Evolutionary conservation across 2,888 invertebrate genomes (phyloP).

Genomic region (Neoitamus cyanurus): DNA sequence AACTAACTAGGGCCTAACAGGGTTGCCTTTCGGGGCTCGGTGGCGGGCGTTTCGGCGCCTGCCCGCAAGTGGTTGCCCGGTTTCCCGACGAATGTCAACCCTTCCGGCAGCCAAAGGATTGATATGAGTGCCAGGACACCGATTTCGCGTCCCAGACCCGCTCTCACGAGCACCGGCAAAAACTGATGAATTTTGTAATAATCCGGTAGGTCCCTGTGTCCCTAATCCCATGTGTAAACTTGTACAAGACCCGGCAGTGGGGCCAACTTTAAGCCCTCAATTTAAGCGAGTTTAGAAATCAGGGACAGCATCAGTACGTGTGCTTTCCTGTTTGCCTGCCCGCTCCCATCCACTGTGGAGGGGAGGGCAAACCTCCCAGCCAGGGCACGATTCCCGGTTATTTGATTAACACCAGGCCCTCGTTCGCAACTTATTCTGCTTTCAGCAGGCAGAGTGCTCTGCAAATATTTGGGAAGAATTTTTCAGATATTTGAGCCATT

Average conservation of each 20-base stretch:
- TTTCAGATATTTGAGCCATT: slow-evolving; percentile 26
- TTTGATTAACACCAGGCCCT: slow-evolving; percentile 24
- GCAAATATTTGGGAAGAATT: slow-evolving; percentile 26
- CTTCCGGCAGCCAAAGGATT: background rate
- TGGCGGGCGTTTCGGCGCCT: background rate
- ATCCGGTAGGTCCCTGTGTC: background rate
- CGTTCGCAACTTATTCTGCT: background rate
- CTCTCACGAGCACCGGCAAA: background rate
- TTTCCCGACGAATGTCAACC: background rate
- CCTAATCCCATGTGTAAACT: background rate
- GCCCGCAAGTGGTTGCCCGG: background rate
- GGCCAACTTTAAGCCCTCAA: background rate
- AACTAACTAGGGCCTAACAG: background rate
- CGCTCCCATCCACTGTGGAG: background rate
- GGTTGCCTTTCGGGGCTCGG: background rate
- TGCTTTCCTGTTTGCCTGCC: background rate
- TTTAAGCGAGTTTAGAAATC: background rate
- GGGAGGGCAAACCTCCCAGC: background rate
- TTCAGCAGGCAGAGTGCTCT: slow-evolving; percentile 7
- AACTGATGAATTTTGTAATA: background rate
- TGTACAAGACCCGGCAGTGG: background rate
- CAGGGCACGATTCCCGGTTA: background rate
- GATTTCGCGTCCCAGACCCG: background rate
- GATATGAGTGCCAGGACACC: background rate
- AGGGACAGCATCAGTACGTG: background rate